Evolutionary conservation across 2,797 vertebrate species (phyloP).

Genomic region (Myotis planiceps): DNA sequence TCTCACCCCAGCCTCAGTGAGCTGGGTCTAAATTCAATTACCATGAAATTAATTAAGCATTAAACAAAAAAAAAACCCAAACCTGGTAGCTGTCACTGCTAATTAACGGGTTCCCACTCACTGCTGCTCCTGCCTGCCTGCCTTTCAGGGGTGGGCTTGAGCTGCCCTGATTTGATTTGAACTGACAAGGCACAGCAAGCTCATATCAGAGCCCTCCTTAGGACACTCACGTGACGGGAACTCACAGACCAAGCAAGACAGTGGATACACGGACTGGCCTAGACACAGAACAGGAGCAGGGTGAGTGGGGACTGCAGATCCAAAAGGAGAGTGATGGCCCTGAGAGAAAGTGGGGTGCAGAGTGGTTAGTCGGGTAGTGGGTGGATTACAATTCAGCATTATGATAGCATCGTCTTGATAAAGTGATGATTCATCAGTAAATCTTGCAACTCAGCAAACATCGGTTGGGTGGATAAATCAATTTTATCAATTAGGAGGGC

Average conservation of each 20-base stretch:
- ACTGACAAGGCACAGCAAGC: conserved; percentile 82
- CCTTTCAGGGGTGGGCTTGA: conserved; percentile 82
- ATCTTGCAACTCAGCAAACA: neutral
- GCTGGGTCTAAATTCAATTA: conserved; percentile 70
- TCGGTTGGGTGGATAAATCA: neutral
- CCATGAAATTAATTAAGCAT: conserved; percentile 76
- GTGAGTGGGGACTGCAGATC: neutral
- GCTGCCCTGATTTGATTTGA: conserved; percentile 81
- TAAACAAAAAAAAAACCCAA: conserved; percentile 78
- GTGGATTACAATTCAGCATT: neutral
- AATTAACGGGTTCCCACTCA: conserved; percentile 80
- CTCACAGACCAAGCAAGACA: neutral
- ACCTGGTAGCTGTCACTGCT: conserved; percentile 76
- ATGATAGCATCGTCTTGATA: neutral
- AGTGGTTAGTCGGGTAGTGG: neutral
- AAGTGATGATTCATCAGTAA: neutral
- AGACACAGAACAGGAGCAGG: neutral
- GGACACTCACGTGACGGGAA: conserved; percentile 45
- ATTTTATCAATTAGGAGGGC: neutral
- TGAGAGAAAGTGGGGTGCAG: neutral
- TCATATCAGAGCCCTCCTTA: conserved; percentile 82
- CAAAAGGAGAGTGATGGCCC: neutral
- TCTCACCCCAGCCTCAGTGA: conserved; percentile 47
- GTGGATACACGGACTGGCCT: neutral
- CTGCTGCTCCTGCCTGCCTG: conserved; percentile 65